Base-by-base conservation (phyloP, 2,888 invertebrate genomes). In the Habroteleia sp. region DNA sequence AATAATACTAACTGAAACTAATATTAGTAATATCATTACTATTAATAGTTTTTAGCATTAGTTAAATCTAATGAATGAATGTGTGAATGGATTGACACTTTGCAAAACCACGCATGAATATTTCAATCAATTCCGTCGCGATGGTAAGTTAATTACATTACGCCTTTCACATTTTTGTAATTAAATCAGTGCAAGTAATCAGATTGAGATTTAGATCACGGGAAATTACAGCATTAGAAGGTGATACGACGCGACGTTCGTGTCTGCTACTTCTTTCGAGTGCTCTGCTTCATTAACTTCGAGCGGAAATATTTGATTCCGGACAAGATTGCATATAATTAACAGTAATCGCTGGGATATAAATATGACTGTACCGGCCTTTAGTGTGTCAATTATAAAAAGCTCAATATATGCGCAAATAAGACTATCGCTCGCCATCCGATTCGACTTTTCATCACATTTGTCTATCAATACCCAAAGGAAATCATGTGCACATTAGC, bases 171-270 rank as follows among this genome's bases (percentile, higher is more conserved):
- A 46, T 60, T 44, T 44, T 54, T 52, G 35, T 54, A 71, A 71
- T 71, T 60, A 52, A 62, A 71, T 63, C 39, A 71, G 48, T 54
- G 54, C 62, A 46, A 71, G 71, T 71, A 62, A 63, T 71, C 54
- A 20, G 62, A 62, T 48, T 11, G 33, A 54, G 56, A 71, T 71
- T 54, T 54, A 62, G 62, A 54, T 71, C 54, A 35, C 25, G 41
- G 14, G 37, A 54, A 62, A 71, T 71, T 71, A 56, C 29, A 14
- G 41, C 31, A 63, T 62, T 63, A 52, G 46, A 62, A 54, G 62
- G 46, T 63, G 54, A 60, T 62, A 56, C 33, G 33, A 35, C 29
- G 33, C 13, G 63, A 72, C 63, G 48, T 37, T 63, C 41, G 50
- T 25, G 39, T 56, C 42, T 23, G 48, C 56, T 63, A 56, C 56